Conservation (phyloP, 2,797 vertebrate species). For the Pipistrellus pygmaeus region DNA sequence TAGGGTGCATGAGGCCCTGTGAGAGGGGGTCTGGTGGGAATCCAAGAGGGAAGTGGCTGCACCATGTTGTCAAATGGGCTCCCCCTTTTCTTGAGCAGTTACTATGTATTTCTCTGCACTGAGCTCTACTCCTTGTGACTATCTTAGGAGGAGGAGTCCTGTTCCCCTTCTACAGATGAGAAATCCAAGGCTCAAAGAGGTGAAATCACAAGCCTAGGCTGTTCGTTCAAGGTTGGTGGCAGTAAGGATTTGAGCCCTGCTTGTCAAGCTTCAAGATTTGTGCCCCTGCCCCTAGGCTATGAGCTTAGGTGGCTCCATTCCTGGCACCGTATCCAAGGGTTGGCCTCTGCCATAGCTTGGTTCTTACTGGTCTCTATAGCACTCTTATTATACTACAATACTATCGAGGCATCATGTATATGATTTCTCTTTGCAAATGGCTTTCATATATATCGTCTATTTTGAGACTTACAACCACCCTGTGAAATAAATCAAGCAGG, state of each 20-base stretch:
- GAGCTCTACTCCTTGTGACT: slow-evolving; percentile 11
- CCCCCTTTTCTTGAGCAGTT: background rate
- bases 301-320: background rate
- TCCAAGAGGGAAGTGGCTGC: background rate
- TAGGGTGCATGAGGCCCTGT: background rate
- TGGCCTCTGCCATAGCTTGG: background rate
- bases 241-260: background rate
- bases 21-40: background rate
- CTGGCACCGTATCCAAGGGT: background rate
- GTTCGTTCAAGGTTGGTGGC: background rate
- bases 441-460: background rate
- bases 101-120: background rate
- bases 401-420: background rate
- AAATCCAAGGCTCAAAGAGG: background rate
- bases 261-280: background rate
- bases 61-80: background rate
- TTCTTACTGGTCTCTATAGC: background rate
- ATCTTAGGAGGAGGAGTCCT: background rate
- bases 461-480: slow-evolving; percentile 7
- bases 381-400: background rate
- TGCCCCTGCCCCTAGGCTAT: background rate
- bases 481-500: background rate
- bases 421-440: background rate
- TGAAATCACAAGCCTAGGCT: background rate
- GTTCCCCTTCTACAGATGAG: background rate